phyloP scores from a whole-genome alignment of 2,888 invertebrate genomes.

The Hedya salicella region DNA sequence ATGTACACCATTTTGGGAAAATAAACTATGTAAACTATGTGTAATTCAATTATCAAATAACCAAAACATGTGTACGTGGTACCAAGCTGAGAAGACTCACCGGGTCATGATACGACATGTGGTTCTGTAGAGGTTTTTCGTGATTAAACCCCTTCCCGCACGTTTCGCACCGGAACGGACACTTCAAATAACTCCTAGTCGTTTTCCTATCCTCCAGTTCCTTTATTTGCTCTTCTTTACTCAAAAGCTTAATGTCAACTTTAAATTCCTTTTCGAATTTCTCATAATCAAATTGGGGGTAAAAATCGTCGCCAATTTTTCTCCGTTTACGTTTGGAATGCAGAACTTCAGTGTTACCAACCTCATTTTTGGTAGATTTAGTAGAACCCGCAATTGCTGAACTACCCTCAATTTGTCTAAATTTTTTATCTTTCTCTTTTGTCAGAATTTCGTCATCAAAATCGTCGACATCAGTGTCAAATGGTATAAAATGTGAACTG shows the following conservation, averaged over 20 bases:
- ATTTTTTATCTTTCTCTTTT: neutral
- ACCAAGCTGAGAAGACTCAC: too few relatives aligned
- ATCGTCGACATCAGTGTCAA: neutral
- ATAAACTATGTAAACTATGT: too few relatives aligned
- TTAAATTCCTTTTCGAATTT: constrained; percentile 8
- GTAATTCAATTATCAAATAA: too few relatives aligned
- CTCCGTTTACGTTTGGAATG: neutral
- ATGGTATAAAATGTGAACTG: too few relatives aligned
- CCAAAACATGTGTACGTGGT: too few relatives aligned
- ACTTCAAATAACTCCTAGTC: neutral
- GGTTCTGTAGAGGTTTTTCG: neutral
- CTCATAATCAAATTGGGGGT: neutral
- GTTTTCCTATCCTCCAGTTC: neutral
- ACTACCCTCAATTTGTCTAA: neutral
- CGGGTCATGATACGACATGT: neutral
- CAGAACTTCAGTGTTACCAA: neutral
- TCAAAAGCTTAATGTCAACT: constrained; percentile 6
- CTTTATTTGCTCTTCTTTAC: neutral
- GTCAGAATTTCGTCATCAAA: neutral
- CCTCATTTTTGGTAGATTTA: neutral
- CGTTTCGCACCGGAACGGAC: neutral
- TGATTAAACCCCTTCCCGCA: neutral
- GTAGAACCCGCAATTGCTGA: neutral
- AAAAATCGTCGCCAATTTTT: constrained; percentile 5
- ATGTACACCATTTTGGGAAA: too few relatives aligned